phyloP scores from a whole-genome alignment of 2,113 vertebrate genomes.

The Psilopogon haemacephalus region DNA sequence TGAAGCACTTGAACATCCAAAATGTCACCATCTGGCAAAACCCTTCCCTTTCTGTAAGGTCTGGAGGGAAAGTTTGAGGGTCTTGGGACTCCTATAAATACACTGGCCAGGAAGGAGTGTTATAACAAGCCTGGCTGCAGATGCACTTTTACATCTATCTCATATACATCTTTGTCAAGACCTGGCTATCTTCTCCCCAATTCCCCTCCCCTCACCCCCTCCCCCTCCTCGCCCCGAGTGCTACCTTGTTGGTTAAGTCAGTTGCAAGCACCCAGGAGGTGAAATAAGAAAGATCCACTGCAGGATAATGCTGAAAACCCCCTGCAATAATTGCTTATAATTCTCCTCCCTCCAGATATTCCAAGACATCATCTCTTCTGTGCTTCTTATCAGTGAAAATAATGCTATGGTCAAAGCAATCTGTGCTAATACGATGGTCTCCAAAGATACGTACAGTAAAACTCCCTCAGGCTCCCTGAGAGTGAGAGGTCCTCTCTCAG shows the following conservation, averaged over 20 bases:
- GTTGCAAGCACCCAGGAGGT: neutral
- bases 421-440: neutral
- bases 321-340: neutral
- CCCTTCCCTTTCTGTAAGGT: neutral
- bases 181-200: neutral
- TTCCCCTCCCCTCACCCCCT: fast-evolving
- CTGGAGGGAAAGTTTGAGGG: neutral
- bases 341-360: neutral
- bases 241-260: neutral
- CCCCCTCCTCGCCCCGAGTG: too few species aligned
- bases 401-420: neutral
- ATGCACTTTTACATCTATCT: neutral
- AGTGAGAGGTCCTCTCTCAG: neutral
- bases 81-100: neutral
- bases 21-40: neutral
- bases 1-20: neutral
- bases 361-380: neutral
- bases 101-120: neutral
- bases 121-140: neutral
- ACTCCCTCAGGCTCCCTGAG: neutral
- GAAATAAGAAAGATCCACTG: neutral
- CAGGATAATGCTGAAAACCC: neutral
- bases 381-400: slow-evolving; percentile 25
- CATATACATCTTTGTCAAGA: neutral
- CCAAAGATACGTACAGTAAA: neutral